phyloP scores from a whole-genome alignment of 2,888 invertebrate genomes.

The Leucoma salicis region DNA sequence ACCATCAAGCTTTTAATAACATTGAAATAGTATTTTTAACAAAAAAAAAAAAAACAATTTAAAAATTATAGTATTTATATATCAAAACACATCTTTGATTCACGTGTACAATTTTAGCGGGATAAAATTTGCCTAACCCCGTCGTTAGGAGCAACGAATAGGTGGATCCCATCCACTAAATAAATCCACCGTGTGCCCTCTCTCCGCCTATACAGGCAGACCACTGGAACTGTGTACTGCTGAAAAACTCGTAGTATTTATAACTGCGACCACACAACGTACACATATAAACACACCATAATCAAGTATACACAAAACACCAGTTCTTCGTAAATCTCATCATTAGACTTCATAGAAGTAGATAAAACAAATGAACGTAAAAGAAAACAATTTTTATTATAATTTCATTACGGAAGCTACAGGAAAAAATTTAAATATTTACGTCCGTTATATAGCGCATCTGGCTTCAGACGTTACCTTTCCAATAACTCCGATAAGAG shows the following conservation, averaged over 20 bases:
- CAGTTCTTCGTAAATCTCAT: constrained; percentile 11
- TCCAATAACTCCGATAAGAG: constrained; percentile 32
- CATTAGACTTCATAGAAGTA: constrained; percentile 24
- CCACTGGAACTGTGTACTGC: too few species aligned
- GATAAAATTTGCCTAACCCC: too few species aligned
- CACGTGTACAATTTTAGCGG: too few species aligned
- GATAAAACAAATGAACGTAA: constrained; percentile 27
- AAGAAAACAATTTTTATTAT: constrained; percentile 42
- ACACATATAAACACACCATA: neutral
- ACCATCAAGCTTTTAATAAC: too few species aligned
- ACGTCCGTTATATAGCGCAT: constrained; percentile 47
- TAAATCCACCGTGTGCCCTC: too few species aligned
- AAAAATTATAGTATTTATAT: too few species aligned
- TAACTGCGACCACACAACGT: neutral
- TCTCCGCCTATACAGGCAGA: too few species aligned
- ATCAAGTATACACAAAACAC: neutral
- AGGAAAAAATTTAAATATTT: constrained; percentile 66
- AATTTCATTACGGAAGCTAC: constrained; percentile 56
- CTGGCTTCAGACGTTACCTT: constrained; percentile 37
- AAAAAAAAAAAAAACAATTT: too few species aligned
- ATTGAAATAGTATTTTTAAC: too few species aligned
- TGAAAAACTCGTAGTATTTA: neutral
- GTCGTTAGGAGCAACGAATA: too few species aligned
- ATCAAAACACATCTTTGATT: too few species aligned
- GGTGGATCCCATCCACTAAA: too few species aligned